Percentiles rank a stretch among this genome's conserved stretches.
phyloP scores from a whole-genome alignment of 1,140 invertebrate species.

The Ostrea edulis region DNA sequence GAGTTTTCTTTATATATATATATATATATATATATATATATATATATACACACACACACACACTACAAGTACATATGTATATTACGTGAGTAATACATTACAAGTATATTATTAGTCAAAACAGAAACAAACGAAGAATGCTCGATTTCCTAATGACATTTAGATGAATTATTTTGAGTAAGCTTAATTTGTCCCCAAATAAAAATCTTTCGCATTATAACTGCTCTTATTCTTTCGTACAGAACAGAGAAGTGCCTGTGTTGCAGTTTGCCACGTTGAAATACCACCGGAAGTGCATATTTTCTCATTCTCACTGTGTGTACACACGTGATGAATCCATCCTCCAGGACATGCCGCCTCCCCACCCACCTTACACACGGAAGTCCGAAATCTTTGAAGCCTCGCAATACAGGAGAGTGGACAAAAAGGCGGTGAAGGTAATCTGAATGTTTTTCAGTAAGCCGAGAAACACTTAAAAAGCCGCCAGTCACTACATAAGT shows the following conservation, averaged over 20 bases:
- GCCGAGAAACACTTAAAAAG: no score
- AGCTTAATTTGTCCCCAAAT: no score
- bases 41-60: no score
- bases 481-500: no score
- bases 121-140: no score
- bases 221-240: neutral
- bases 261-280: constrained; percentile 42
- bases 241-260: constrained; percentile 13
- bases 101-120: no score
- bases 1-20: no score
- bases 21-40: no score
- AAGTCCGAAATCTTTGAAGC: constrained; percentile 63
- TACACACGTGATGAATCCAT: constrained; percentile 43
- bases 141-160: no score
- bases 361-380: constrained; percentile 54
- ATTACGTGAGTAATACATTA: no score
- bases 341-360: constrained; percentile 57
- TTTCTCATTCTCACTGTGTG: constrained; percentile 48
- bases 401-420: constrained; percentile 52
- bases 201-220: neutral
- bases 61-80: no score
- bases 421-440: constrained; percentile 60
- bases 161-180: no score
- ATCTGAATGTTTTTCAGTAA: neutral
- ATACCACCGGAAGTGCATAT: neutral